Evolutionary conservation across 37 sponge, comb jelly and placozoan genomes (phyloP).

Genomic region (Crambe crambe): DNA sequence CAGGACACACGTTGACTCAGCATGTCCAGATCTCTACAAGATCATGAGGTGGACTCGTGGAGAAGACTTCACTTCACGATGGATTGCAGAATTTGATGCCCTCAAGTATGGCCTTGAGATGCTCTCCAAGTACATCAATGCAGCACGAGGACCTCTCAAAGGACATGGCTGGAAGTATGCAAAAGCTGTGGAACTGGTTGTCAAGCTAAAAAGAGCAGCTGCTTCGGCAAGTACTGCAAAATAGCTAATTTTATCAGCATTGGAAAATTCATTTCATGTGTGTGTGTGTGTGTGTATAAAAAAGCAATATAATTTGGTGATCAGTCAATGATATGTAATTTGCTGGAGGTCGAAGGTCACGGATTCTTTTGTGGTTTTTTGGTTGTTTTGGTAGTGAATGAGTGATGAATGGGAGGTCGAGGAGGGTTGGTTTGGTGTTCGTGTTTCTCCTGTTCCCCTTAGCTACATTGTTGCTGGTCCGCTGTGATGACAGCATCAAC

Average conservation of each 20-base stretch:
- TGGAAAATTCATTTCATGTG: not conserved
- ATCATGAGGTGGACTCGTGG: constrained; percentile 1
- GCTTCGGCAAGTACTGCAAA: not conserved
- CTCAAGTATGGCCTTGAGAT: constrained; percentile 10
- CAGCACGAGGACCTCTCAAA: constrained; percentile 70
- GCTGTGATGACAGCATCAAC: not conserved
- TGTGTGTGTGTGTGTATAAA: too few relatives aligned
- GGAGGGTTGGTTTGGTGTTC: too few relatives aligned
- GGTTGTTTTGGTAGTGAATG: too few relatives aligned
- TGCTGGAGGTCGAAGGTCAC: too few relatives aligned
- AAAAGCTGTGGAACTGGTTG: constrained; percentile 55
- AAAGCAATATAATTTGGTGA: not conserved
- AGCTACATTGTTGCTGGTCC: not conserved
- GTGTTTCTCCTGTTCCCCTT: too few relatives aligned
- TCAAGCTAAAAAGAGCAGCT: constrained; percentile 38
- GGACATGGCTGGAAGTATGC: constrained; percentile 63
- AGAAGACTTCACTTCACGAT: not conserved
- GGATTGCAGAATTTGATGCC: constrained; percentile 26
- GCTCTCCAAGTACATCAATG: constrained; percentile 51
- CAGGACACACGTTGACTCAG: too few relatives aligned
- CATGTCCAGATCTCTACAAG: not conserved
- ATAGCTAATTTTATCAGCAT: not conserved
- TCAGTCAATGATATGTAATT: not conserved
- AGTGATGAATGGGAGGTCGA: too few relatives aligned
- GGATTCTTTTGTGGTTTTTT: too few relatives aligned